phyloP scores from a whole-genome alignment of 2,888 invertebrate species.

The Drosophila paranaensis region DNA sequence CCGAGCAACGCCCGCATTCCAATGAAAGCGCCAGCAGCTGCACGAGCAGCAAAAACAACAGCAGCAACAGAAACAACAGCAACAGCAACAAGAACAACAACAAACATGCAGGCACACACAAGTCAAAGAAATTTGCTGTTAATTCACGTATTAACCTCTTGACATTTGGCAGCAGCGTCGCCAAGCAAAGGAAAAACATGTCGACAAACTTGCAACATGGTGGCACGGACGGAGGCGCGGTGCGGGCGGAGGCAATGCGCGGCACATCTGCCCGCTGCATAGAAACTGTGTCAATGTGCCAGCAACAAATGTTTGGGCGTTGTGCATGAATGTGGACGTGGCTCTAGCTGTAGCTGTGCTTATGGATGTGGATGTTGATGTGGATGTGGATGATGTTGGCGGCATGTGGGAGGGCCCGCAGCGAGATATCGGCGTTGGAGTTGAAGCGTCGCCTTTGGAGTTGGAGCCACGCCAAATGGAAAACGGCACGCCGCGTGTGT shows the following conservation, averaged over 20 bases:
- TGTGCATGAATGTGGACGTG: constrained; percentile 36
- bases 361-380: constrained; percentile 32
- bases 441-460: constrained; percentile 48
- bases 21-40: constrained; percentile 76
- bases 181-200: constrained; percentile 64
- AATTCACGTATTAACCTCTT: constrained; percentile 83
- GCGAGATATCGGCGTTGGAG: constrained; percentile 44
- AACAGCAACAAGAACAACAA: constrained; percentile 13
- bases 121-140: constrained; percentile 82
- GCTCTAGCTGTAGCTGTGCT: constrained; percentile 24
- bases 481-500: constrained; percentile 45
- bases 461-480: constrained; percentile 71
- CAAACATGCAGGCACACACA: constrained; percentile 67
- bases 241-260: constrained; percentile 23
- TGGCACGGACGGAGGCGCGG: constrained; percentile 30
- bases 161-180: constrained; percentile 80
- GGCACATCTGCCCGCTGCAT: constrained; percentile 72
- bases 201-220: constrained; percentile 72
- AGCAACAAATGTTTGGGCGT: constrained; percentile 67
- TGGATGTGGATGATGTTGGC: constrained; percentile 44
- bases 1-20: constrained; percentile 74
- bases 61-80: constrained; percentile 24
- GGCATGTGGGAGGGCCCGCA: constrained; percentile 73
- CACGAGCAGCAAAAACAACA: constrained; percentile 52
- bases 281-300: constrained; percentile 76